Base-by-base conservation (phyloP, 2,797 vertebrate genomes). In the Malacoctenus gilli region DNA sequence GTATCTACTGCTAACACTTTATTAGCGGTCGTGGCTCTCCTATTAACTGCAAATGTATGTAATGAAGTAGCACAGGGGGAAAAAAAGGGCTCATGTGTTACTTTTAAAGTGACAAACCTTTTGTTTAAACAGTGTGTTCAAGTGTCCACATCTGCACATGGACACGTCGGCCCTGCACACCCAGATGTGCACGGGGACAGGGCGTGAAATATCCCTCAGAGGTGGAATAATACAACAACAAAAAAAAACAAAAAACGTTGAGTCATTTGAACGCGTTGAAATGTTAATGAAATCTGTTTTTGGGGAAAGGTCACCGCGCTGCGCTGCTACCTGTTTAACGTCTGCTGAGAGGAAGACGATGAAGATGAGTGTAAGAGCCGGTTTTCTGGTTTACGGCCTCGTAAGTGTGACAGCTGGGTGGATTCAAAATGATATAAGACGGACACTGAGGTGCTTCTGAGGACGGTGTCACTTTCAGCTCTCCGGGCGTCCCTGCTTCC, bases 21-120 rank as follows among this genome's bases (percentile, higher is more conserved):
- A 65, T 64, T 41, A 30, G 35, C 15, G 38, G 51, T 51, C 4
- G 21, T 68, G 76, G 72, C 62, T 74, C 55, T 56, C 46, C 42
- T 53, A 19, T 69, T 69, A 59, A 53, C 31, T 60, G 10, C 54
- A 62, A 63, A 31, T 64, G 20, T 34, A 56, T 9, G 34, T 48
- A 55, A 54, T 57, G 34, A 66, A 70, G 54, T 32, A 42, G 18
- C 32, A 38, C 18, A 21, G 41, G 28, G 38, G 10, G n/a, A n/a
- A n/a, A n/a, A n/a, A 34, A 39, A 57, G 25, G 25, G 39, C 22
- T 16, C 28, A 44, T 13, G 30, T 49, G 35, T 18, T 39, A 42
- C 57, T 61, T 46, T 56, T 42, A 25, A 40, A 55, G 18, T 18
- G 19, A 35, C 46, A 38, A 51, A 32, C 7, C 25, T 44, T 43